Percentiles rank a stretch among this genome's conserved stretches.
These are phyloP conservation scores for Zaprionus ghesquierei DNA, from an alignment of 1,140 invertebrate genomes.

Conservation along the genomic window DNA sequence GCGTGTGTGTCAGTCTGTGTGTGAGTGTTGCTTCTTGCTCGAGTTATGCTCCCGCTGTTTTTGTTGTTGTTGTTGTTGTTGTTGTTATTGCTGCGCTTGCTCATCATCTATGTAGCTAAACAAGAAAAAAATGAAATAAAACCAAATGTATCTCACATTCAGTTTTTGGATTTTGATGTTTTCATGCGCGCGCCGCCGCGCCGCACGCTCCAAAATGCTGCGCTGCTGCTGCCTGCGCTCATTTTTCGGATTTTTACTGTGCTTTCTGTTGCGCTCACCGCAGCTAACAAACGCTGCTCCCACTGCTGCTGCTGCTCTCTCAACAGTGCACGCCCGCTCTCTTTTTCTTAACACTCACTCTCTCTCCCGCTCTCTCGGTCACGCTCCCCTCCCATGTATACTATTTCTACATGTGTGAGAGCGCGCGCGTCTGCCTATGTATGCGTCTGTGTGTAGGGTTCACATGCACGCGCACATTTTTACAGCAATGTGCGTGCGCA, in stretches of 20 bases:
- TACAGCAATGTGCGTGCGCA: conserved; percentile 11
- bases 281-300: neutral
- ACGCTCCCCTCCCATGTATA: conserved; percentile 12
- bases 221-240: conserved; percentile 9
- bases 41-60: conserved; percentile 58
- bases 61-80: conserved; percentile 29
- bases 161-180: conserved; percentile 73
- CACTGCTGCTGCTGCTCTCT: conserved; percentile 1
- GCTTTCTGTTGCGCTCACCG: conserved; percentile 24
- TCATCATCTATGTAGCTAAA: conserved; percentile 61
- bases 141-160: conserved; percentile 74
- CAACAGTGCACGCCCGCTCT: neutral
- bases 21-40: neutral
- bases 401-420: neutral
- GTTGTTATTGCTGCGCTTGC: conserved; percentile 50
- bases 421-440: conserved; percentile 10
- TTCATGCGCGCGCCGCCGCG: conserved; percentile 65
- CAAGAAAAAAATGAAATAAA: conserved; percentile 68
- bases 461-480: conserved; percentile 34
- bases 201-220: conserved; percentile 32
- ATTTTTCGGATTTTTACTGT: conserved; percentile 7
- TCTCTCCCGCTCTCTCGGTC: conserved; percentile 13
- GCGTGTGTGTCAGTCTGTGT: conserved; percentile 11
- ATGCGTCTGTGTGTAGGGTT: conserved; percentile 28
- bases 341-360: neutral